Evolutionary conservation across 2,797 vertebrate genomes (phyloP), one percentile per base, ranked within the genome.

Genomic region (Gephyroberyx darwinii): DNA sequence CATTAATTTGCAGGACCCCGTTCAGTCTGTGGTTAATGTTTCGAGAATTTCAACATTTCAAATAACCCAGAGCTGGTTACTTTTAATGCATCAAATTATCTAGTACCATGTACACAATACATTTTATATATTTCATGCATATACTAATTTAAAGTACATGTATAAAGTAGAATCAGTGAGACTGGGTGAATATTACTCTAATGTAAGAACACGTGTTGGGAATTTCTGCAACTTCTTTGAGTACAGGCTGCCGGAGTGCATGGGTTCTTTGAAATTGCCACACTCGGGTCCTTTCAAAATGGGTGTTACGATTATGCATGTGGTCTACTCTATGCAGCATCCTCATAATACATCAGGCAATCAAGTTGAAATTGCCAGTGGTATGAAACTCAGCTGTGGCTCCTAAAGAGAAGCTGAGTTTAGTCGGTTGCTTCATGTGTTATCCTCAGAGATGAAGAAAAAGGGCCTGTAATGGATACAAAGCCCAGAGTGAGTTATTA

Each of bases 401-500:
- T 72, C 69, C 31, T 57, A 41, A 70, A 81, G 72, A n/a, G 7
- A 64, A 56, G 20, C 68, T 26, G 26, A 56, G 45, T 31, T 75
- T 12, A 64, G 75, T 64, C 59, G 64, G 41, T 64, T 37, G 59
- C 30, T n/a, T 30, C 65, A 48, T 68, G 72, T 72, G 81, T 79
- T 77, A 76, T 85, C 75, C 80, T 74, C 71, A 61, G 80, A 84
- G 74, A 88, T 84, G 72, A 86, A 75, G 64, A 50, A 35, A 47
- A 54, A 26, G 22, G 52, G 20, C 67, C 77, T 77, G 72, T 87
- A 84, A 88, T 61, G 75, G 85, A 85, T 84, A 78, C 78, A 83
- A 71, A 37, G 78, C 43, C 66, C 71, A 14, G 7, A 61, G 72
- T 80, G 77, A 88, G 80, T 88, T 90, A 88, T 87, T 81, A 82